Evolutionary conservation across 2,888 invertebrate genomes (phyloP).

Genomic region (Nomada hirtipes): DNA sequence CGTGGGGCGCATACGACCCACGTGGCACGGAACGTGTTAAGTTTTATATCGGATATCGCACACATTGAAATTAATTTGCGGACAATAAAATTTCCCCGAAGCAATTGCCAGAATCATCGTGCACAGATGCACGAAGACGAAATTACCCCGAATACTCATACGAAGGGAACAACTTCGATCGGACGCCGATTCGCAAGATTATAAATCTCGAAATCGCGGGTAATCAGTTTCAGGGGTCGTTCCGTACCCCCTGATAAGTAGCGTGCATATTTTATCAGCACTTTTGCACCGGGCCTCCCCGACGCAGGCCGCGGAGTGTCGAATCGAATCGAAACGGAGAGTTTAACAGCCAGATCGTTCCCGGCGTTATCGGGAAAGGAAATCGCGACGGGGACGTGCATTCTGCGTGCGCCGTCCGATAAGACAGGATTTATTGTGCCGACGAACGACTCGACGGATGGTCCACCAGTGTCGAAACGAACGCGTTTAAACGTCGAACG

Average conservation of each 20-base stretch:
- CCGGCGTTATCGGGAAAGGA: slow-evolving; percentile 47
- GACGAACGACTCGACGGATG: slow-evolving; percentile 45
- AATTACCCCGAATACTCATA: too few species aligned
- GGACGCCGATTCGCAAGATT: neutral
- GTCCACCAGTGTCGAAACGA: slow-evolving; percentile 32
- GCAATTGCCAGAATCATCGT: too few species aligned
- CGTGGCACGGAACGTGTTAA: too few species aligned
- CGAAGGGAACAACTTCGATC: neutral
- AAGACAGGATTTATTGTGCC: slow-evolving; percentile 58
- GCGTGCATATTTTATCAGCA: slow-evolving; percentile 47
- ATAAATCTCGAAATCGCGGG: slow-evolving; percentile 9
- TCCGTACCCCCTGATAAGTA: neutral
- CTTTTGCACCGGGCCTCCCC: slow-evolving; percentile 6
- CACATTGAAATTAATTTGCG: too few species aligned
- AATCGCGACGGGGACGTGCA: slow-evolving; percentile 44
- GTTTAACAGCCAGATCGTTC: slow-evolving; percentile 56
- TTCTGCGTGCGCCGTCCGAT: slow-evolving; percentile 56
- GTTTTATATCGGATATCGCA: too few species aligned
- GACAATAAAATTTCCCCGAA: too few species aligned
- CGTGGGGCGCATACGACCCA: too few species aligned
- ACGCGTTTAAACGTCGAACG: slow-evolving; percentile 28
- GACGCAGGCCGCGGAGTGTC: neutral
- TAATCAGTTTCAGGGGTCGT: slow-evolving; percentile 21
- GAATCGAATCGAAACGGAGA: neutral
- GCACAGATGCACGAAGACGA: too few species aligned